These are phyloP conservation scores for Spongilla lacustris DNA, from an alignment of 37 sponge, comb jelly and placozoan species.

Conservation along the genomic window DNA sequence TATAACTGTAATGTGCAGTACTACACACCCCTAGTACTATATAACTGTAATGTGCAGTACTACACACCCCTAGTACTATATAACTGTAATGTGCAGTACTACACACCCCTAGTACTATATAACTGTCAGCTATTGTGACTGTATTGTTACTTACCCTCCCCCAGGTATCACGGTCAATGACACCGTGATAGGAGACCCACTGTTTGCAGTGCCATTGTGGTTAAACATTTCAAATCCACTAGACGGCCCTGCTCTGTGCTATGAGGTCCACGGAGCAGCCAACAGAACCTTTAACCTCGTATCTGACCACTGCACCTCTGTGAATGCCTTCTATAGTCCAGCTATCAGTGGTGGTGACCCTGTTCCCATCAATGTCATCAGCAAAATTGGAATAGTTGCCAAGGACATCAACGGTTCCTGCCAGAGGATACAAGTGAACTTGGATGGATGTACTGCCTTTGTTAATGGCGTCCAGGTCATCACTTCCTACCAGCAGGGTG, in stretches of 20 bases:
- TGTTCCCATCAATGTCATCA: conserved; percentile 24
- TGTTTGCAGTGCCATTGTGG: conserved; percentile 46
- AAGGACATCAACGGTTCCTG: conserved; percentile 14
- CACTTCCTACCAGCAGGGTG: neutral
- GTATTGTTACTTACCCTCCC: no score
- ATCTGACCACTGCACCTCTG: conserved; percentile 62
- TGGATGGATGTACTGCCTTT: neutral
- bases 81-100: no score
- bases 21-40: no score
- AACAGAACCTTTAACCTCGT: conserved; percentile 30
- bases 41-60: no score
- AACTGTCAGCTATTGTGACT: no score
- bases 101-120: no score
- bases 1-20: no score
- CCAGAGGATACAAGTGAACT: neutral
- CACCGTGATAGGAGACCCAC: conserved; percentile 62
- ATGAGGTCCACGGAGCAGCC: conserved; percentile 55
- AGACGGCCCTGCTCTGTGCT: conserved; percentile 42
- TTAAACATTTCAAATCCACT: conserved; percentile 2
- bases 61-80: no score
- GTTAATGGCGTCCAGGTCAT: neutral
- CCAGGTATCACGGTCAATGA: conserved; percentile 53
- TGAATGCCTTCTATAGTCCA: conserved; percentile 51
- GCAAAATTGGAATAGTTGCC: conserved; percentile 21
- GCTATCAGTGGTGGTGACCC: neutral